Conservation (phyloP, 2,797 vertebrate species). For the Karalla daura region DNA sequence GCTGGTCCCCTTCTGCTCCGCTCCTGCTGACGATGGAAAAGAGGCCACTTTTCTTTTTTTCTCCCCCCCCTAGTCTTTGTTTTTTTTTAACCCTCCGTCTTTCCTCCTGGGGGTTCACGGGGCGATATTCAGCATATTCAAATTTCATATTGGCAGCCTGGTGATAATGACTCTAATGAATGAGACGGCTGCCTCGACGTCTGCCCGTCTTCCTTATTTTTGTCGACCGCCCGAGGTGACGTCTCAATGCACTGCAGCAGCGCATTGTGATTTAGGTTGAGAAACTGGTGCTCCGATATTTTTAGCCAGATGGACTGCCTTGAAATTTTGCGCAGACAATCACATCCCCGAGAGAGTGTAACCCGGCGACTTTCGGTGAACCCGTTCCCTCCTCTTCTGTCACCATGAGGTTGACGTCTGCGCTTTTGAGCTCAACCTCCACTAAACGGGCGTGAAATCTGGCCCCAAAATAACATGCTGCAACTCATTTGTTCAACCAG, state of each 20-base stretch:
- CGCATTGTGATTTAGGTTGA: neutral
- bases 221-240: constrained; percentile 21
- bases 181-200: constrained; percentile 42
- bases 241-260: constrained; percentile 19
- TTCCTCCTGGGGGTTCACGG: constrained; percentile 46
- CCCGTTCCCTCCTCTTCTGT: neutral
- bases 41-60: constrained; percentile 31
- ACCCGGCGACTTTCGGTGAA: neutral
- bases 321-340: neutral
- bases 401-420: neutral
- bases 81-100: constrained; percentile 35
- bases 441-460: neutral
- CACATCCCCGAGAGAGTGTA: neutral
- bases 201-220: constrained; percentile 25
- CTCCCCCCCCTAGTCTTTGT: constrained; percentile 24
- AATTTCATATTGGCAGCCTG: constrained; percentile 53
- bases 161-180: constrained; percentile 52
- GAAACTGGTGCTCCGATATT: neutral
- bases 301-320: neutral
- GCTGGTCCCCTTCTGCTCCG: constrained; percentile 69
- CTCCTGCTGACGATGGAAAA: constrained; percentile 74
- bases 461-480: neutral
- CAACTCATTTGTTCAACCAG: neutral
- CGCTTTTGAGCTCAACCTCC: neutral
- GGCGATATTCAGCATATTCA: constrained; percentile 57